Evolutionary conservation across 2,888 invertebrate genomes (phyloP).

Genomic region (Bruchidius siliquastri): DNA sequence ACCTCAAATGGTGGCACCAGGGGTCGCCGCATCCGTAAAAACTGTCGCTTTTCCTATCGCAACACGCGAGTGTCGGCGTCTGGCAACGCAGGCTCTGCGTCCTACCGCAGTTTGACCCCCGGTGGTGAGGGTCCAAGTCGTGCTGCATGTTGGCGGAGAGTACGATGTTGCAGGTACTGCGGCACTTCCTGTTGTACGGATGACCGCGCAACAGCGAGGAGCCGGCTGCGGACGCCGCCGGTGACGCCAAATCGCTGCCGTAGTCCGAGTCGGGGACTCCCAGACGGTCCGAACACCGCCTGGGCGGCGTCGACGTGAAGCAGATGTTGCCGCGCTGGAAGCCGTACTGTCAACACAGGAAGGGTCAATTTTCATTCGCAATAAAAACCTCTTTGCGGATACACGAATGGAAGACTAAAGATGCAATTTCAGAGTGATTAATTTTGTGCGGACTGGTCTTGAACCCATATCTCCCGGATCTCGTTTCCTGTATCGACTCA

Average conservation of each 20-base stretch:
- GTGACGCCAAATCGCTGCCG: conserved; percentile 52
- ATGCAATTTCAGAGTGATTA: too few species aligned
- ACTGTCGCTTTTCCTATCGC: conserved; percentile 22
- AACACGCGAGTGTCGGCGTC: conserved; percentile 38
- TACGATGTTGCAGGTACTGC: conserved; percentile 65
- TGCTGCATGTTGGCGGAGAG: conserved; percentile 50
- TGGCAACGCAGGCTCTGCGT: conserved; percentile 47
- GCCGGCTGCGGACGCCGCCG: conserved; percentile 39
- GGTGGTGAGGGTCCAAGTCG: not conserved
- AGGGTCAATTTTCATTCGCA: too few species aligned
- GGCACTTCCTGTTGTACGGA: conserved; percentile 53
- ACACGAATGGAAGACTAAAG: too few species aligned
- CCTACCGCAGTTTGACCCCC: conserved; percentile 25
- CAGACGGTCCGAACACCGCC: conserved; percentile 1
- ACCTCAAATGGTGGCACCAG: conserved; percentile 46
- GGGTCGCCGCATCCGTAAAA: conserved; percentile 47
- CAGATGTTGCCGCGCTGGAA: conserved; percentile 53
- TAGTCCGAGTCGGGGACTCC: conserved; percentile 49
- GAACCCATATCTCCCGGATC: too few species aligned
- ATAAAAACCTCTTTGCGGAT: too few species aligned
- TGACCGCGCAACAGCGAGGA: conserved; percentile 26
- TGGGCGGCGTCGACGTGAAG: conserved; percentile 52
- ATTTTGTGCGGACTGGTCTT: too few species aligned
- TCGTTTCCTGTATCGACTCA: too few species aligned
- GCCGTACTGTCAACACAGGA: conserved; percentile 33